Conservation (phyloP, 1,140 invertebrate species). For the Parasteatoda tepidariorum region DNA sequence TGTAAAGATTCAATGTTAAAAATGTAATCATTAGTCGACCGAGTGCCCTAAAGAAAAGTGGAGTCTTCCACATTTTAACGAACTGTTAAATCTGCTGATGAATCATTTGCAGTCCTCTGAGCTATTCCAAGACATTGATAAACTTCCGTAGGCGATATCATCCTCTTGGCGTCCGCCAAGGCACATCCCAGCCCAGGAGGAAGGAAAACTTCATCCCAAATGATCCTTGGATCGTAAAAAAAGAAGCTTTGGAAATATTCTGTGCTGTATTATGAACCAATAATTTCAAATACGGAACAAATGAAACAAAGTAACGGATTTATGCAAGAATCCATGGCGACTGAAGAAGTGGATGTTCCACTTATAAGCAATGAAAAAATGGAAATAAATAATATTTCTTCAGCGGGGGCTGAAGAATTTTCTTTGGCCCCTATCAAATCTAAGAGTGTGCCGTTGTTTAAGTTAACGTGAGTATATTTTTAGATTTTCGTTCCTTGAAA, state of each 20-base stretch:
- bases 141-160: background rate
- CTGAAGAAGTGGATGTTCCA: background rate
- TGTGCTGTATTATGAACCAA: background rate
- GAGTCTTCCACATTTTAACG: background rate
- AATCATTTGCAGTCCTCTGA: background rate
- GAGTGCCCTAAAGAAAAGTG: background rate
- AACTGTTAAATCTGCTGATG: constrained; percentile 2
- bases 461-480: constrained; percentile 18
- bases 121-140: background rate
- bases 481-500: background rate
- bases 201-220: background rate
- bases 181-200: background rate
- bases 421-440: constrained; percentile 1
- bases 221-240: too few relatives aligned
- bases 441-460: constrained; percentile 5
- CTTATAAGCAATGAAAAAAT: background rate
- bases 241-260: background rate
- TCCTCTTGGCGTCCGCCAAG: background rate
- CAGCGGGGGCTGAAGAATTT: background rate
- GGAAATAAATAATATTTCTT: background rate
- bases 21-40: background rate
- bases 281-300: constrained; percentile 3
- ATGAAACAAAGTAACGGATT: constrained; percentile 25
- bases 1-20: background rate
- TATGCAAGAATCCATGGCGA: constrained; percentile 13